phyloP scores from a whole-genome alignment of 1,140 invertebrate species.

The Nomia melanderi region DNA sequence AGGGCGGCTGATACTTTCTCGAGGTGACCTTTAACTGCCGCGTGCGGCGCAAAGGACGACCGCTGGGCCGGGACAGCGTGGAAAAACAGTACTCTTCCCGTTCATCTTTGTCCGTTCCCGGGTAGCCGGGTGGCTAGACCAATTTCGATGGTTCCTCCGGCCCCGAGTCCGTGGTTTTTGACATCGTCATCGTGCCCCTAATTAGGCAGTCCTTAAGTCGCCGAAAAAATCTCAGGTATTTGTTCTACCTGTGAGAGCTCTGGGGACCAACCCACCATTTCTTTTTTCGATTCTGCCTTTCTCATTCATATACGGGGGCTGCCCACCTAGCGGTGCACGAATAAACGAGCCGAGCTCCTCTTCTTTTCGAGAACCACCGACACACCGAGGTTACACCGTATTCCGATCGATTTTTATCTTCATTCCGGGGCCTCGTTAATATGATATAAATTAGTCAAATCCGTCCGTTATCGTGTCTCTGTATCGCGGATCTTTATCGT shows the following conservation, averaged over 20 bases:
- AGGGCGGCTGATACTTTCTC: conserved; percentile 25
- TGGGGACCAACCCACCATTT: conserved; percentile 30
- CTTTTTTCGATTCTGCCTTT: conserved; percentile 33
- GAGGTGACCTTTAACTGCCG: conserved; percentile 36
- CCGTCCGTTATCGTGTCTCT: not conserved
- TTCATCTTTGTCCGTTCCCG: conserved; percentile 9
- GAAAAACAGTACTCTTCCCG: conserved; percentile 29
- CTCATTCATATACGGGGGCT: conserved; percentile 33
- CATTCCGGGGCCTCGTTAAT: not conserved
- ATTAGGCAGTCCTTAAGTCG: conserved; percentile 68
- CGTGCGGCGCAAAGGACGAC: not conserved
- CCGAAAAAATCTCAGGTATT: conserved; percentile 68
- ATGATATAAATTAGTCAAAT: conserved; percentile 9
- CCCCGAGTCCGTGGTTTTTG: conserved; percentile 66
- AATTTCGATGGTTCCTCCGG: conserved; percentile 59
- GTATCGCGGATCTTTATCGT: not conserved
- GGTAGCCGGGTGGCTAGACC: conserved; percentile 38
- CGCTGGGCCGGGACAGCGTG: not conserved
- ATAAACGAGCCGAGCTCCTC: conserved; percentile 5
- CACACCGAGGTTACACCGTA: conserved; percentile 13
- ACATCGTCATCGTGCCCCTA: conserved; percentile 70
- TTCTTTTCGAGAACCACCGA: conserved; percentile 16
- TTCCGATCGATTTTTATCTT: conserved; percentile 11
- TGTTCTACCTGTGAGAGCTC: conserved; percentile 65
- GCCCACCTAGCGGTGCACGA: conserved; percentile 14